Base-by-base conservation (phyloP, 2,888 invertebrate genomes). In the Pachymerium ferrugineum region DNA sequence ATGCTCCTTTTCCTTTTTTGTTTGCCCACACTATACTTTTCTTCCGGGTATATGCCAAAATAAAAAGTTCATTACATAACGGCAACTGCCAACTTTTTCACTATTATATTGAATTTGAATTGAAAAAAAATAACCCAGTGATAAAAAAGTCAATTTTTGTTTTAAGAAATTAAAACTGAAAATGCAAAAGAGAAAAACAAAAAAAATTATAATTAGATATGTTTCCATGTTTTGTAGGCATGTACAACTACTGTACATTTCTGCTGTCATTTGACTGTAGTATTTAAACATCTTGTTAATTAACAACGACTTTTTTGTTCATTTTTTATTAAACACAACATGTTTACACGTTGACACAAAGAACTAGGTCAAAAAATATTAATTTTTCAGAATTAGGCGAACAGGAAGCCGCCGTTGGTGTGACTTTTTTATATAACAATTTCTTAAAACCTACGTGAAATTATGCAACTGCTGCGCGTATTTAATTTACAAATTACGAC, bases 211-310 rank as follows among this genome's bases (percentile, higher is more conserved):
- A 38, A n/a, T 72, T 16, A 28, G 42, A 16, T 14, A 72, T 72
- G 72, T 72, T 72, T 71, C 29, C 42, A 72, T 72, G 72, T 72
- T 72, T 72, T 72, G 72, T 72, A 72, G 72, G 72, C 72, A 38
- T 38, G 38, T 38, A 38, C 38, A 38, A 38, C 12, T 38, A 38
- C 28, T 72, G 72, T 72, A 72, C 42, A 72, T 72, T 72, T 72
- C 72, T 72, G 72, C 72, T 72, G 72, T 72, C 72, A 72, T 72
- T 72, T 72, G 42, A 72, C 33, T 47, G 42, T 72, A 72, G 72
- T 25, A 72, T 72, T 72, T 72, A 72, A 72, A 72, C 28, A 31
- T 72, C 72, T 72, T 72, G 72, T 72, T 72, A 47, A 72, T 47
- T 42, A 72, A 25, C 25, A 35, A 71, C 16, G 14, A 25, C 10